Base-by-base conservation (phyloP, 2,113 vertebrate species). In the Brachyistius frenatus region DNA sequence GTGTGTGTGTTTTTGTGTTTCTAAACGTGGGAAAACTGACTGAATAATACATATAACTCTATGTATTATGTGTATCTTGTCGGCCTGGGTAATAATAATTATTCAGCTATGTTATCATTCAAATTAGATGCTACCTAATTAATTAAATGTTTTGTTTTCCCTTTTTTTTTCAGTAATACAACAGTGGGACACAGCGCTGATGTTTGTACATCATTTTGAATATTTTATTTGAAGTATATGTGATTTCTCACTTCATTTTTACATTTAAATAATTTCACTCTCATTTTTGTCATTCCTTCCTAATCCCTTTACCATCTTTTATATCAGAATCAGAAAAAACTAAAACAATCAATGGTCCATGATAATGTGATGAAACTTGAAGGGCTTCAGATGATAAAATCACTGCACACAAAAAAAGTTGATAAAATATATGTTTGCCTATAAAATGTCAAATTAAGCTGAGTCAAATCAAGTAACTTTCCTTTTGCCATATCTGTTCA, bases 11-110 rank as follows among this genome's bases (percentile, higher is more conserved):
- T 36, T 36, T n/a, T 69, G 30, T 79, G 49, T 57, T 7, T 11
- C 2, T 71, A 35, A 10, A 49, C 9, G n/a, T 5, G 6, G 35
- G 6, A 63, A 31, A 46, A 47, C 0, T 23, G 57, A 63, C 36
- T 44, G n/a, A 10, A 3, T 16, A 5, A 52, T 15, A 64, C 37
- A 11, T 39, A 13, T 50, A 50, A 10, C 15, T 50, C n/a, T 13
- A 31, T 70, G 54, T 52, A 35, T 66, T 52, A 8, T 15, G 32
- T 37, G n/a, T 44, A 14, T 55, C 11, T 73, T 50, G 56, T 13
- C 30, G 49, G 47, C 32, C 9, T 44, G 30, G 14, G 57, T 1
- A 30, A 65, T 14, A 16, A 57, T 41, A 30, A 14, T 33, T 67
- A n/a, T 53, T 46, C 6, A 41, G 3, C 39, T 23, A 23, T 23